Evolutionary conservation across 2,888 invertebrate genomes (phyloP), one percentile per base, ranked within the genome.

Genomic region (Drosophila rellima): DNA sequence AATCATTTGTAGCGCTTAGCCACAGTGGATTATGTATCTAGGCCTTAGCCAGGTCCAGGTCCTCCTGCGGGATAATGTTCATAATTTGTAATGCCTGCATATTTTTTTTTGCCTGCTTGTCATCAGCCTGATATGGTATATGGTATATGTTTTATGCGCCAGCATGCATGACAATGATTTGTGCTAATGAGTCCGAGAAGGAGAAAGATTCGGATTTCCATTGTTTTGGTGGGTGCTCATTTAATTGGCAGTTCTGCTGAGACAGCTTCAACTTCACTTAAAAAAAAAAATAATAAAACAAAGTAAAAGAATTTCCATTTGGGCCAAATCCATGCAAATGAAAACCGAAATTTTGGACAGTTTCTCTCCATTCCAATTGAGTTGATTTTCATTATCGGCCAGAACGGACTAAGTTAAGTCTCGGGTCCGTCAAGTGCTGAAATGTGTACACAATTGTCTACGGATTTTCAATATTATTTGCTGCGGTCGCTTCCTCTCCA

Each of bases 381-480:
- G 82, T 90, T 91, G 79, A 90, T 90, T 91, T 90, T 89, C 89
- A 91, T 86, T 88, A 74, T 52, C 56, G 69, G 69, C 71, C 48
- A 39, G 37, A 74, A 61, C 40, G 80, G 61, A 65, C 72, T 70
- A 64, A 80, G 78, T 74, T 75, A 78, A 82, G 64, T 78, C 78
- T 64, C 73, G 78, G 80, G 72, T 59, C 57, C 50, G 59, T 72
- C 78, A 74, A 81, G 70, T 80, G 67, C 50, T 72, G 72, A 82
- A 76, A 73, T 74, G 66, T 80, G 70, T 65, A 88, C 78, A 85
- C 83, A 88, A 88, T 86, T 83, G 87, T 83, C 83, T 88, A 85
- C 78, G 88, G 82, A 76, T 84, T 88, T 88, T 84, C 88, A 83
- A 86, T 84, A 84, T 84, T 82, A 88, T 86, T 86, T 81, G 74